phyloP scores from a whole-genome alignment of 1,140 invertebrate genomes.

The Reticulitermes speratus region DNA sequence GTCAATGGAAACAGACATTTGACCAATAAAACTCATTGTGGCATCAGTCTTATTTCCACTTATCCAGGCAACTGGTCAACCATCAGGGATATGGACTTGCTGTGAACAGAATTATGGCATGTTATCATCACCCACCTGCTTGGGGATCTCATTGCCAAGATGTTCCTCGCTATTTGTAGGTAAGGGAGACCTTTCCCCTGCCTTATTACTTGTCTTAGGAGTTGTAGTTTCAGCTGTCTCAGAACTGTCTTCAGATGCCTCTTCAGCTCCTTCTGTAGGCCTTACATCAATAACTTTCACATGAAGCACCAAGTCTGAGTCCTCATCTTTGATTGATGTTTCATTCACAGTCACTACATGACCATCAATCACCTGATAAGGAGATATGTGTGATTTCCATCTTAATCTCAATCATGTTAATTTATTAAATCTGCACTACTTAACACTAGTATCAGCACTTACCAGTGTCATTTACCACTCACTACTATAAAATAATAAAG shows the following conservation, averaged over 20 bases:
- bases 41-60: neutral
- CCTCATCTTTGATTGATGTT: neutral
- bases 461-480: too few species aligned
- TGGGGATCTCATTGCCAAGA: conserved; percentile 1
- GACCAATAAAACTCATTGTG: neutral
- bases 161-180: neutral
- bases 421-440: too few species aligned
- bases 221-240: neutral
- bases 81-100: neutral
- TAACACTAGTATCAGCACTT: too few species aligned
- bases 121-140: neutral
- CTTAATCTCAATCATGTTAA: too few species aligned
- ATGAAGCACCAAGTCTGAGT: neutral
- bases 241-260: neutral
- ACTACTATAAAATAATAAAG: too few species aligned
- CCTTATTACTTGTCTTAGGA: neutral
- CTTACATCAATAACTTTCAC: conserved; percentile 8
- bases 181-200: neutral
- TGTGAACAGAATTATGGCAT: neutral
- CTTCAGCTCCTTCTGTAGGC: neutral
- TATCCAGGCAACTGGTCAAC: neutral
- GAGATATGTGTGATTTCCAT: neutral
- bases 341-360: neutral
- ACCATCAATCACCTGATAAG: neutral
- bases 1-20: neutral